A percentile compares a stretch with the other conserved stretches of the same genome.
phyloP scores from a whole-genome alignment of 2,888 invertebrate genomes.

The Beris chalybata region DNA sequence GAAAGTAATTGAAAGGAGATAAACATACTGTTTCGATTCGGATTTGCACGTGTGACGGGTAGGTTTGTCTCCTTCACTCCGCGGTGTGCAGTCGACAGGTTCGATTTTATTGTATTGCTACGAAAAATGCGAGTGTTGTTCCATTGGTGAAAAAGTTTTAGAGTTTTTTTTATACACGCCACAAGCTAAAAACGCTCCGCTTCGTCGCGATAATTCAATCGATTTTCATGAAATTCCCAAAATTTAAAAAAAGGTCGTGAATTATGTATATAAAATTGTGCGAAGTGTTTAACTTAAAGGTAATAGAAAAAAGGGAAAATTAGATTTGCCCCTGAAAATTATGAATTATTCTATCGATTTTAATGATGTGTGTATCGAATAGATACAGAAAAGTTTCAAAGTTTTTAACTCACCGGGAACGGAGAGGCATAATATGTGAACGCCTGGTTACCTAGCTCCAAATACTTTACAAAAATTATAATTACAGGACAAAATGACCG shows the following conservation, averaged over 20 bases:
- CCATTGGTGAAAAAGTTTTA: slow-evolving; percentile 24
- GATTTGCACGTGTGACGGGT: no score
- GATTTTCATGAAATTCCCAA: background rate
- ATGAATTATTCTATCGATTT: slow-evolving; percentile 26
- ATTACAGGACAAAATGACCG: no score
- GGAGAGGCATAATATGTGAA: no score
- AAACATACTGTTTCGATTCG: no score
- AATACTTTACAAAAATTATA: no score
- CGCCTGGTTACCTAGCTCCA: no score
- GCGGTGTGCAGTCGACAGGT: no score
- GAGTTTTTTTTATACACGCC: background rate
- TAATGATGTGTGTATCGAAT: background rate
- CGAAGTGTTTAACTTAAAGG: slow-evolving; percentile 36
- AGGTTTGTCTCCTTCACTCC: no score
- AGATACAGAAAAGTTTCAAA: slow-evolving; percentile 1
- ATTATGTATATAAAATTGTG: slow-evolving; percentile 34
- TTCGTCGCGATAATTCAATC: background rate
- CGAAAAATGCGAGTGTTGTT: slow-evolving; percentile 26
- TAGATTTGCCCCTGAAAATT: slow-evolving; percentile 13
- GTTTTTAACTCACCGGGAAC: no score
- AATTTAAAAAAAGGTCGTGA: slow-evolving; percentile 15
- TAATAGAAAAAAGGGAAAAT: slow-evolving; percentile 20
- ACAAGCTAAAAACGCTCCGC: slow-evolving; percentile 7
- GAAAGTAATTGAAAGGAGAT: no score
- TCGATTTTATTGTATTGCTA: background rate